A percentile compares a stretch with the other conserved stretches of the same genome.
Conservation (phyloP, 2,888 invertebrate species). For the Linyphia triangularis region DNA sequence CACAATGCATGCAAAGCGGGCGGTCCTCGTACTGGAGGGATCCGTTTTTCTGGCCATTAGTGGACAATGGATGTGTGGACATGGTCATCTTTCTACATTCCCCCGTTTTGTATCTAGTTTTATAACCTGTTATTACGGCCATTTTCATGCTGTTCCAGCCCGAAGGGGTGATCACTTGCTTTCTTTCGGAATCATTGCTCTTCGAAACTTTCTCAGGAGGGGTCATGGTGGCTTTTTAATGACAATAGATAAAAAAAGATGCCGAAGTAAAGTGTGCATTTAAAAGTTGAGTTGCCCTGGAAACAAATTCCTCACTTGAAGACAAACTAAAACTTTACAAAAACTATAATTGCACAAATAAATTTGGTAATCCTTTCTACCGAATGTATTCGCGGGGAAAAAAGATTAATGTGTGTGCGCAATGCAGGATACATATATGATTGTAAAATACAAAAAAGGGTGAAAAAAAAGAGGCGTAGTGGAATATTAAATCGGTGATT, state of each 20-base stretch:
- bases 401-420: no score
- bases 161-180: not conserved
- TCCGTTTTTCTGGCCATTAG: conserved; percentile 47
- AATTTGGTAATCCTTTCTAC: no score
- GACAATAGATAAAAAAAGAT: not conserved
- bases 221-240: not conserved
- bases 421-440: no score
- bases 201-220: not conserved
- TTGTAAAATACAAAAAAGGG: no score
- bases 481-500: no score
- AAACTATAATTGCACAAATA: no score
- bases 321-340: no score
- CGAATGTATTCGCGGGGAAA: no score
- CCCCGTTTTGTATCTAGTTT: conserved; percentile 3
- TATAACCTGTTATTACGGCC: conserved; percentile 1
- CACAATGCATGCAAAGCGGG: not conserved
- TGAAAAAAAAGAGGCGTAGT: no score
- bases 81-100: conserved; percentile 11
- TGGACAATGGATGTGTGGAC: conserved; percentile 42
- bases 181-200: not conserved
- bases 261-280: not conserved
- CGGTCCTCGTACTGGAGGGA: not conserved
- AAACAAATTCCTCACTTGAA: no score
- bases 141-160: not conserved
- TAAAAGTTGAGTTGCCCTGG: not conserved